Evolutionary conservation across 1,140 invertebrate species (phyloP).

Genomic region (Drosophila pandora): DNA sequence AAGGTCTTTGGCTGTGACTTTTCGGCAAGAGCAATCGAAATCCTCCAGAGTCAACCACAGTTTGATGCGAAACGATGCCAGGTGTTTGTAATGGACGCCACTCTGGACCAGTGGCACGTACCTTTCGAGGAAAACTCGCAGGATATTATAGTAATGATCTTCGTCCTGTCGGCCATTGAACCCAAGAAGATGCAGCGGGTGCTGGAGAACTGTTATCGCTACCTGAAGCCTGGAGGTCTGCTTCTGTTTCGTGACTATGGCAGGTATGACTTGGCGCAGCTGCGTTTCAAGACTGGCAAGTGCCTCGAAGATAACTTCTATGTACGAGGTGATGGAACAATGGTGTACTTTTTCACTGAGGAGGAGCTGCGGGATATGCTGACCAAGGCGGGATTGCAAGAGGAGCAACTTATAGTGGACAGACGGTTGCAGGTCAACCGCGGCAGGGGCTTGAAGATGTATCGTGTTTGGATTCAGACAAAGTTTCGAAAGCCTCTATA

Average conservation of each 20-base stretch:
- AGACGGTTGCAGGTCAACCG: constrained; percentile 97
- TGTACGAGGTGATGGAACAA: constrained; percentile 98
- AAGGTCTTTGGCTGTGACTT: constrained; percentile 99
- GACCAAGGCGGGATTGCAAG: constrained; percentile 88
- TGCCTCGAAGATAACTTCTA: constrained; percentile 98
- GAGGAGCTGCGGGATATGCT: constrained; percentile 94
- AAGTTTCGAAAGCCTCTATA: constrained; percentile 91
- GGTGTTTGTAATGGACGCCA: constrained; percentile 96
- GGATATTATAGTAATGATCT: constrained; percentile 96
- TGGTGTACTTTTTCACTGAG: constrained; percentile 98
- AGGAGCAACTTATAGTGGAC: constrained; percentile 95
- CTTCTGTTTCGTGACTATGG: constrained; percentile 98
- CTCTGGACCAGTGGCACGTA: constrained; percentile 87
- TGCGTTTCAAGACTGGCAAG: constrained; percentile 97
- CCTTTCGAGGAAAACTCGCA: constrained; percentile 91
- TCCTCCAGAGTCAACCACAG: constrained; percentile 91
- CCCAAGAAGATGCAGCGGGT: constrained; percentile 92
- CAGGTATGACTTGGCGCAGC: constrained; percentile 97
- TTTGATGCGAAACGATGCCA: constrained; percentile 92
- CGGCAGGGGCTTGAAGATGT: constrained; percentile 97
- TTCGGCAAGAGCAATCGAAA: constrained; percentile 94
- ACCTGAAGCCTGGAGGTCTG: constrained; percentile 96
- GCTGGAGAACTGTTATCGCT: constrained; percentile 89
- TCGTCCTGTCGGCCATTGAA: constrained; percentile 97
- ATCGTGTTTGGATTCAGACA: constrained; percentile 98